These are phyloP conservation scores for Rana temporaria DNA, from an alignment of 2,113 vertebrate genomes.

Conservation along the genomic window DNA sequence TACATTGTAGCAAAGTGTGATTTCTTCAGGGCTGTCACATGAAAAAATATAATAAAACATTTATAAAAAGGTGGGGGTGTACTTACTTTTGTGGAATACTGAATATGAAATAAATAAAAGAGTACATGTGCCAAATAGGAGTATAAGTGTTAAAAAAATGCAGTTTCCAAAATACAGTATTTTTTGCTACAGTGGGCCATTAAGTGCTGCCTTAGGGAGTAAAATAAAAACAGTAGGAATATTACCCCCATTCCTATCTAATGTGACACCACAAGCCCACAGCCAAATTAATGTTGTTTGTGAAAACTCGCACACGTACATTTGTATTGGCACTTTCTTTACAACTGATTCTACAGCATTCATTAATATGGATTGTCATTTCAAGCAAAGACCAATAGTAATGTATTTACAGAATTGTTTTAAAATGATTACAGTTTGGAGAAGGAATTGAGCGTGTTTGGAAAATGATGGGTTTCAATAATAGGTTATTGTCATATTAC, in stretches of 20 bases:
- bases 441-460: constrained; percentile 1
- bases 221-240: no score
- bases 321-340: constrained; percentile 40
- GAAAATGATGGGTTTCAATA: constrained; percentile 32
- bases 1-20: no score
- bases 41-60: no score
- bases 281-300: background rate
- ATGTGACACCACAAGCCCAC: background rate
- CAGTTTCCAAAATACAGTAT: no score
- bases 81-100: no score
- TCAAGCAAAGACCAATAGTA: constrained; percentile 22
- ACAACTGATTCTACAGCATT: constrained; percentile 14
- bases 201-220: no score
- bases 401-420: constrained; percentile 35
- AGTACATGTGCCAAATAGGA: no score
- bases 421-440: constrained; percentile 31
- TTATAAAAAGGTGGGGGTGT: no score
- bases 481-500: constrained; percentile 28
- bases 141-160: no score
- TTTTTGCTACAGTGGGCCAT: no score
- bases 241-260: background rate
- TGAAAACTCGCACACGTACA: constrained; percentile 3
- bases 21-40: no score
- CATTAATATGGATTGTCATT: constrained; percentile 26
- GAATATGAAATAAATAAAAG: no score